phyloP scores from a whole-genome alignment of 2,113 vertebrate genomes.

The Camelus dromedarius region DNA sequence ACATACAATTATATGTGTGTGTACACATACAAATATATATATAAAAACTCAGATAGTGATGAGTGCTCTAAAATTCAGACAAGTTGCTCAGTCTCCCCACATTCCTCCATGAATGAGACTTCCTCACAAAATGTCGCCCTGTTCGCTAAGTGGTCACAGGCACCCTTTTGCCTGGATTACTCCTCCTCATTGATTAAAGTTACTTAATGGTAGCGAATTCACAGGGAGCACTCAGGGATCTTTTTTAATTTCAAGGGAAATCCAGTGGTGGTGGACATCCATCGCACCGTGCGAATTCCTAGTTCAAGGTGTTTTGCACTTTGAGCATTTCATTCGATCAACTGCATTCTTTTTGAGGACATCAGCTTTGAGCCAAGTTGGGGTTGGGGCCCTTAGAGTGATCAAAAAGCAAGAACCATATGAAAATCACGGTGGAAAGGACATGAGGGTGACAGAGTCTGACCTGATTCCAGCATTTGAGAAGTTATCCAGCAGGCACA shows the following conservation, averaged over 20 bases:
- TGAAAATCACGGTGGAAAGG: neutral
- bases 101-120: neutral
- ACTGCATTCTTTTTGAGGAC: neutral
- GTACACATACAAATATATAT: neutral
- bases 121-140: neutral
- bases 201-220: neutral
- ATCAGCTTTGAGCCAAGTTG: neutral
- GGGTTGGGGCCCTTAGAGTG: neutral
- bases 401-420: neutral
- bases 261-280: neutral
- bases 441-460: fast-evolving
- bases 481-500: neutral
- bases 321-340: neutral
- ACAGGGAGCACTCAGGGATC: neutral
- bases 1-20: too few species aligned
- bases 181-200: neutral
- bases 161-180: neutral
- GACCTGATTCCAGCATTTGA: neutral
- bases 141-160: neutral
- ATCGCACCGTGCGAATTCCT: neutral
- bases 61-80: neutral
- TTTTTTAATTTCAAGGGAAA: neutral
- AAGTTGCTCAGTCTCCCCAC: neutral
- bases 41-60: neutral
- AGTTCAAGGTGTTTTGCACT: neutral